Evolutionary conservation across 2,797 vertebrate genomes (phyloP).

Genomic region (Sebastes elongatus): DNA sequence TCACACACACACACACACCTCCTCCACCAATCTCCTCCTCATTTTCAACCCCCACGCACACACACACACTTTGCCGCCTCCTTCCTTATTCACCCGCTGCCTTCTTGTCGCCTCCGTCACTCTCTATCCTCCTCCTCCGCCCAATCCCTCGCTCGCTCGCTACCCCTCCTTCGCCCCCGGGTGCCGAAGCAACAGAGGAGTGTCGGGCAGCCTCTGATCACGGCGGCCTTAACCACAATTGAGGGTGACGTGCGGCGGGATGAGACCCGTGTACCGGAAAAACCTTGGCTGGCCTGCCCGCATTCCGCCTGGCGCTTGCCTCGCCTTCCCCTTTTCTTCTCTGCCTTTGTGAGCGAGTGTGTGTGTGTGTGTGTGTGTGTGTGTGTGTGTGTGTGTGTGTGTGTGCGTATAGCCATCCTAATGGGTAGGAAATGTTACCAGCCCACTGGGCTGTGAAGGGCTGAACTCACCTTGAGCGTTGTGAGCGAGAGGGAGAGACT

Average conservation of each 20-base stretch:
- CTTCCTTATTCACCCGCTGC: constrained; percentile 36
- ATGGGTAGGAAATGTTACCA: constrained; percentile 68
- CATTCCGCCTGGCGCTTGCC: constrained; percentile 21
- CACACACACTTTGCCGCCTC: constrained; percentile 13
- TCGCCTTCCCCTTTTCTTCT: constrained; percentile 24
- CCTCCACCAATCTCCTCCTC: not conserved
- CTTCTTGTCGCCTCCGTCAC: constrained; percentile 54
- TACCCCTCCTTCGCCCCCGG: constrained; percentile 44
- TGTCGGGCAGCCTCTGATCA: constrained; percentile 66
- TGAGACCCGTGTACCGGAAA: constrained; percentile 73
- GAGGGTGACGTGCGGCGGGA: constrained; percentile 72
- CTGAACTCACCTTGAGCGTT: constrained; percentile 68
- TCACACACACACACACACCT: constrained; percentile 1
- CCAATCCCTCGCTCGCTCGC: not conserved
- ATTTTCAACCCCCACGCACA: not conserved
- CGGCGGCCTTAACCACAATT: constrained; percentile 60
- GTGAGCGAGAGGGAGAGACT: constrained; percentile 8
- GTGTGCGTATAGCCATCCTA: constrained; percentile 36
- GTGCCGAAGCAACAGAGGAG: constrained; percentile 57
- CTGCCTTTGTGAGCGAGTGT: constrained; percentile 9
- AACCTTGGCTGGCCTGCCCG: constrained; percentile 61
- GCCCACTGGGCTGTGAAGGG: constrained; percentile 77
- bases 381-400: constrained; percentile 17
- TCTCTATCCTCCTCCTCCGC: constrained; percentile 28
- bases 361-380: constrained; percentile 12